Conservation (phyloP, 2,797 vertebrate genomes). For the Sebastes minor region DNA sequence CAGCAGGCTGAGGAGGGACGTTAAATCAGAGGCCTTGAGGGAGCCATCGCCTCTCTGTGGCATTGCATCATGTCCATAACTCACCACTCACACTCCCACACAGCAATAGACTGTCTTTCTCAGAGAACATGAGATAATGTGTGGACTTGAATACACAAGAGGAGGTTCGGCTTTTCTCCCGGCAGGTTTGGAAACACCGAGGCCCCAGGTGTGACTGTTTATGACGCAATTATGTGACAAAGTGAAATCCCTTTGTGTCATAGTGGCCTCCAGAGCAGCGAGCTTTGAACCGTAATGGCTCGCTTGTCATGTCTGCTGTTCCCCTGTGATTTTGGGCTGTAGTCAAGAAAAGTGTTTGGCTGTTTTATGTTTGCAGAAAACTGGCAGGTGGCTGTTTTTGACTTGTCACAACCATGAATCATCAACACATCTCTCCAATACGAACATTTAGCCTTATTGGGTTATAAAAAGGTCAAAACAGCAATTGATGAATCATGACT, state of each 20-base stretch:
- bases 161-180: slow-evolving; percentile 33
- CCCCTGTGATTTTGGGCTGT: slow-evolving; percentile 5
- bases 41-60: slow-evolving; percentile 24
- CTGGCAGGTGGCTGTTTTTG: slow-evolving; percentile 3
- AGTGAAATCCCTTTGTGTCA: slow-evolving; percentile 26
- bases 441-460: not conserved
- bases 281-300: slow-evolving; percentile 8
- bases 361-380: slow-evolving; percentile 7
- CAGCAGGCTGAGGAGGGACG: slow-evolving; percentile 13
- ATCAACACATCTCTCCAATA: not conserved
- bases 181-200: slow-evolving; percentile 53
- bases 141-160: slow-evolving; percentile 40
- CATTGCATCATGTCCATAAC: slow-evolving; percentile 50
- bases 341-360: not conserved
- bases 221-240: slow-evolving; percentile 56
- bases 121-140: slow-evolving; percentile 38
- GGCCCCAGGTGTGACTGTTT: slow-evolving; percentile 62
- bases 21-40: slow-evolving; percentile 46
- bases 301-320: not conserved
- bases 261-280: not conserved
- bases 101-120: slow-evolving; percentile 13
- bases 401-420: not conserved
- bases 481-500: slow-evolving; percentile 4
- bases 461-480: not conserved
- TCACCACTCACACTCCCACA: slow-evolving; percentile 33